Conservation (phyloP, 2,113 vertebrate species). For the Myiopsitta monachus region DNA sequence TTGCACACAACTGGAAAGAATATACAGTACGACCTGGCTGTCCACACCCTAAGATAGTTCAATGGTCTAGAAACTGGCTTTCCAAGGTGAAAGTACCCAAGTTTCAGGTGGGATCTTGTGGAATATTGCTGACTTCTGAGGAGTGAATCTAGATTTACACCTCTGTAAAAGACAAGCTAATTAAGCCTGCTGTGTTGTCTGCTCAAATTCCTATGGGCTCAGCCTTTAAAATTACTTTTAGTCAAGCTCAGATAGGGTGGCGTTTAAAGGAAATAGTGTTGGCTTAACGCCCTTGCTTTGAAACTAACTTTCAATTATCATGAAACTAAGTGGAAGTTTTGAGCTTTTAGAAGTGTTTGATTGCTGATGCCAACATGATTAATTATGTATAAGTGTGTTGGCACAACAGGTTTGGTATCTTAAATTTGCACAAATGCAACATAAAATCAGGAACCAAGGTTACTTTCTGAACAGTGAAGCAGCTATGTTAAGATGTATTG, state of each 20-base stretch:
- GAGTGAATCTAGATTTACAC: background rate
- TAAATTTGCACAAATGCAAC: background rate
- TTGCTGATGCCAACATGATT: background rate
- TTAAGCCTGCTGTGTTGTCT: background rate
- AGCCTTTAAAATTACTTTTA: background rate
- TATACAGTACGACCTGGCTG: fast-evolving
- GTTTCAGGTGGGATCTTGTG: background rate
- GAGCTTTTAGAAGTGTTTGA: background rate
- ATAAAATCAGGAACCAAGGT: background rate
- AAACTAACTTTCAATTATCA: background rate
- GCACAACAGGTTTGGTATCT: background rate
- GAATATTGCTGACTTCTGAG: background rate
- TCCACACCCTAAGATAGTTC: background rate
- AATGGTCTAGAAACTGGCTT: background rate
- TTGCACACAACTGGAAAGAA: background rate
- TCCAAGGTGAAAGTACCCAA: background rate
- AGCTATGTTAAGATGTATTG: background rate
- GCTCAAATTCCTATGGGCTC: background rate
- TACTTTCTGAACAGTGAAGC: background rate
- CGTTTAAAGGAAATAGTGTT: background rate
- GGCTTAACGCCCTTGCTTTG: background rate
- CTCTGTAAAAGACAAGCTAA: background rate
- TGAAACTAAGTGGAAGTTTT: background rate
- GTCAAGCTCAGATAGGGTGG: background rate
- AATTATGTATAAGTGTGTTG: background rate